Evolutionary conservation across 2,113 vertebrate species (phyloP).

Genomic region (Aythya baeri): DNA sequence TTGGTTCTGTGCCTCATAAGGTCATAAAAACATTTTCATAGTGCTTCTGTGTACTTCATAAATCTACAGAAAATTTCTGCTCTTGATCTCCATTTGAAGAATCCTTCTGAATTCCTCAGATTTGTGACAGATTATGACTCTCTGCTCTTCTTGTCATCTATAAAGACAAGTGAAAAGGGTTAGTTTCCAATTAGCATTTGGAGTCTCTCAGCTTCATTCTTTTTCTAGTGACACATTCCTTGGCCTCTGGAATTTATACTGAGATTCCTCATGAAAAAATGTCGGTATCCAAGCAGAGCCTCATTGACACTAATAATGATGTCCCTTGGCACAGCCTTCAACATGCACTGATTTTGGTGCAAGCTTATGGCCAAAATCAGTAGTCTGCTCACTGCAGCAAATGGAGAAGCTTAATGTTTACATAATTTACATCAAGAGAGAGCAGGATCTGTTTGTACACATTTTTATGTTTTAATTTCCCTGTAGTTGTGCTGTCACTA

Average conservation of each 20-base stretch:
- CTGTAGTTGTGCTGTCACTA: background rate
- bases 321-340: background rate
- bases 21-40: background rate
- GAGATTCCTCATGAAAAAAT: background rate
- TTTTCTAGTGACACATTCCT: background rate
- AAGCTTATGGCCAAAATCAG: background rate
- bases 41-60: background rate
- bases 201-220: constrained; percentile 5
- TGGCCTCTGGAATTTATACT: background rate
- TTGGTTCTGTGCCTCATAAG: background rate
- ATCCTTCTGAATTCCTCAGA: background rate
- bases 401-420: background rate
- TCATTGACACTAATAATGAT: background rate
- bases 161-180: constrained; percentile 14
- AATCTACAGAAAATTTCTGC: background rate
- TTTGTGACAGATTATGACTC: constrained; percentile 27
- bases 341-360: background rate
- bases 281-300: background rate
- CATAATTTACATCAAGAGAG: background rate
- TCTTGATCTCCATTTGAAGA: constrained; percentile 4
- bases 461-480: constrained; percentile 6
- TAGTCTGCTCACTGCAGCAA: background rate
- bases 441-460: background rate
- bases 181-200: background rate
- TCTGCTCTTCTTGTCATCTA: constrained; percentile 12